phyloP scores from a whole-genome alignment of 2,888 invertebrate genomes.

The Frankliniella intonsa region DNA sequence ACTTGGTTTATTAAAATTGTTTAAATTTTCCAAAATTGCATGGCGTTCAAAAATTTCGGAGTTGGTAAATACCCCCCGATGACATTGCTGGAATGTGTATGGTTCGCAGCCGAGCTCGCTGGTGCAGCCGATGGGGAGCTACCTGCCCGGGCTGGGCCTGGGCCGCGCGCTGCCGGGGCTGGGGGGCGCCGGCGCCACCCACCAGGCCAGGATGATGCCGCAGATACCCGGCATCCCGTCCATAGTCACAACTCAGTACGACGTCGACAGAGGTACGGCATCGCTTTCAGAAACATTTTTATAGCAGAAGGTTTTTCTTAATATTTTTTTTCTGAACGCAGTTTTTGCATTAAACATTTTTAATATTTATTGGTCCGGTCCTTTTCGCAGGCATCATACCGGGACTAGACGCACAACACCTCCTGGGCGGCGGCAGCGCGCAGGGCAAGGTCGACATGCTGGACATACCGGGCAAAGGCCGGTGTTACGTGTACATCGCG shows the following conservation, averaged over 20 bases:
- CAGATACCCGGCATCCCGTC: conserved; percentile 44
- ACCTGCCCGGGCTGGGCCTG: conserved; percentile 26
- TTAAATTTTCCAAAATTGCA: too few relatives aligned
- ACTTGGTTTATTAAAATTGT: too few relatives aligned
- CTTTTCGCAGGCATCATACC: neutral
- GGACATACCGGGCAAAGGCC: conserved; percentile 89
- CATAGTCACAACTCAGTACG: conserved; percentile 43
- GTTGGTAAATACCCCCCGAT: too few relatives aligned
- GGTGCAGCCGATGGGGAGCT: neutral
- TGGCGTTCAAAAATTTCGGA: too few relatives aligned
- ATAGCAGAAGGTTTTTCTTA: neutral
- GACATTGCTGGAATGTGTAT: too few relatives aligned
- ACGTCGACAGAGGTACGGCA: conserved; percentile 38
- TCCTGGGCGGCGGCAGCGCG: conserved; percentile 42
- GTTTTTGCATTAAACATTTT: neutral
- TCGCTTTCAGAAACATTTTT: neutral
- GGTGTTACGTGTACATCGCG: conserved; percentile 89
- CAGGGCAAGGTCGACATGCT: conserved; percentile 81
- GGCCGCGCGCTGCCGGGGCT: conserved; percentile 32
- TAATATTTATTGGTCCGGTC: neutral
- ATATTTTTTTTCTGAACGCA: neutral
- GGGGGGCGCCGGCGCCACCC: neutral
- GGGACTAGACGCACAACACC: conserved; percentile 38
- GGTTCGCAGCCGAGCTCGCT: neutral
- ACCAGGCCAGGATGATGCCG: conserved; percentile 38